Evolutionary conservation across 2,113 vertebrate genomes (phyloP), one percentile per base, ranked within the genome.

Genomic region (Anas platyrhynchos): DNA sequence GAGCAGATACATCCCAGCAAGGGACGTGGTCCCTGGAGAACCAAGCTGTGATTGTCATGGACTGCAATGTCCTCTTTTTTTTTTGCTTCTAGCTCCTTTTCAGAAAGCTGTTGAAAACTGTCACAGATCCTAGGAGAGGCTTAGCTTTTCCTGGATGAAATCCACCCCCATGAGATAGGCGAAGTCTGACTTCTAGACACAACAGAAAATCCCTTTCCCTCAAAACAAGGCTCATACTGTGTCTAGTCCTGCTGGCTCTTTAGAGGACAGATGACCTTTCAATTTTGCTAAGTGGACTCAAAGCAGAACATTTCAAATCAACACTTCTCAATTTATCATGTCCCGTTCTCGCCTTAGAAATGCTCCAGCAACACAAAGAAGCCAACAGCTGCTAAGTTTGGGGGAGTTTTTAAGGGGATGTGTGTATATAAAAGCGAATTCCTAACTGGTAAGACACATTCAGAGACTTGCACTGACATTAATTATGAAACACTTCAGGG

Each of bases 391-490:
- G 91, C 79, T 95, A 67, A 56, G 34, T 78, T 84, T 88, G 8
- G 76, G 52, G 62, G 65, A 96, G 83, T 44, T 91, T 91, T 91
- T 72, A 75, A 94, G 73, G 65, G 63, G 41, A 31, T 80, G 38
- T 15, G 10, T 74, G 62, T 81, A 93, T 90, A 88, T 77, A 86
- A 96, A 95, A 95, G 93, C 76, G 78, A 94, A 96, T 96, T 96
- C 95, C 96, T 94, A 90, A 92, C 86, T 91, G 54, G 69, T 96
- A 94, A 97, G 91, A 93, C 73, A 90, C 1, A 0, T 74, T 82
- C 69, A 82, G 86, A n/a, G 55, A 54, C 80, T 72, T 90, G 69
- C 52, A 81, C 77, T 94, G 90, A 94, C 83, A 88, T 86, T 90
- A 90, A 79, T 97, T 93, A 92, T 58, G 80, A 96, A 97, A 95